phyloP scores from a whole-genome alignment of 2,113 vertebrate genomes.

The Mormoops blainvillei region DNA sequence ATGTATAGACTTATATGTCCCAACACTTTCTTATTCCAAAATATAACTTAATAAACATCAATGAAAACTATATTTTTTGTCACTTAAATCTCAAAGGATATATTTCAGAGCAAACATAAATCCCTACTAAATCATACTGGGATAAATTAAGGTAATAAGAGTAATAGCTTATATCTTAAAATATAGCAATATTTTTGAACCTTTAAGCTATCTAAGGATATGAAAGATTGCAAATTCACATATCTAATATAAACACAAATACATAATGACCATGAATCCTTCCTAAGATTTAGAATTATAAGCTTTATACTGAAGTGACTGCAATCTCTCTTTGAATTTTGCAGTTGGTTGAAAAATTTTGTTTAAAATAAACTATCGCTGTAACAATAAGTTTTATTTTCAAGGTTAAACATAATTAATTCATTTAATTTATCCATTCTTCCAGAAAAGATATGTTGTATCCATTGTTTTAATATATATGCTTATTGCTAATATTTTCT shows the following conservation, averaged over 20 bases:
- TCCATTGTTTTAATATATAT: not conserved
- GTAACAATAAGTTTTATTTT: not conserved
- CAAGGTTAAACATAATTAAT: not conserved
- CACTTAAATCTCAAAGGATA: not conserved
- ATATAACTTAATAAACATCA: not conserved
- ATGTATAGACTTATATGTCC: not conserved
- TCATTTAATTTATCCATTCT: not conserved
- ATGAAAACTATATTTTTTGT: not conserved
- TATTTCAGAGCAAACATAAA: not conserved
- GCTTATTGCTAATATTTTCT: not conserved
- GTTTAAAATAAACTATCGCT: not conserved
- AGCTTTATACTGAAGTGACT: not conserved
- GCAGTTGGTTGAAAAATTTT: not conserved
- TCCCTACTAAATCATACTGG: not conserved
- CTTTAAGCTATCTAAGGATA: not conserved
- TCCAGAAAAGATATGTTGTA: no score
- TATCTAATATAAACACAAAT: not conserved
- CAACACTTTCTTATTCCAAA: not conserved
- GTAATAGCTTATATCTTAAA: not conserved
- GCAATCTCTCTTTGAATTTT: not conserved
- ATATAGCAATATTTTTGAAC: not conserved
- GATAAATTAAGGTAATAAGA: not conserved
- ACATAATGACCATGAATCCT: not conserved
- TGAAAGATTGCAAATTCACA: not conserved
- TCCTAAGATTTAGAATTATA: not conserved